Base-by-base conservation (phyloP, 2,888 invertebrate species). In the Crioceris asparagi region DNA sequence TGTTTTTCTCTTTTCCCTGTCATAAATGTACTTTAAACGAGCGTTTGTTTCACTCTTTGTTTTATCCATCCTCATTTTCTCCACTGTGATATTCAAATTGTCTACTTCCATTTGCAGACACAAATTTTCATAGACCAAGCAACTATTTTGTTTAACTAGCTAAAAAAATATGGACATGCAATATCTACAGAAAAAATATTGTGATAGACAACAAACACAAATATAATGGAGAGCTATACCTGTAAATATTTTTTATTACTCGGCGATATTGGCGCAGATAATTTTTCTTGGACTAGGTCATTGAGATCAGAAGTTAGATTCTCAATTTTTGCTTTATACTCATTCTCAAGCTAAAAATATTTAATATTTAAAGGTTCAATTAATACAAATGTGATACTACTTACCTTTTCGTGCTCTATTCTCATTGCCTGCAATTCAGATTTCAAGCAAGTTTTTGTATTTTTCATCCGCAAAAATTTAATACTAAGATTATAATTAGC, bases 401-500 rank as follows among this genome's bases (percentile, higher is more conserved):
- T 12, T 31, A 60, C 59, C 44, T 53, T 54, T 38, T 59, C 54
- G 35, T 63, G 58, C 33, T 60, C 55, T 10, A 50, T 39, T 47
- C 59, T 51, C 39, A 57, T 51, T 31, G 54, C 53, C 39, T 53
- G 55, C 30, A 63, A 44, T 31, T 58, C 52, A 11, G 54, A 56
- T 39, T 56, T 60, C 29, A 64, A 43, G 38, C 54, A 52, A 25
- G 52, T 54, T 47, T 65, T 65, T 0, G 62, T 62, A 44, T 63
- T 64, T 46, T 62, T 64, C 61, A 65, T 64, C 17, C 62, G 50
- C 32, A 65, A 52, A 56, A 62, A 65, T 46, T 64, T 65, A 14
- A 65, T 56, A 44, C 64, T 62, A 45, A 65, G 49, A 54, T 65
- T 65, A 49, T 65, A 65, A 53, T 65, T 65, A 1, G 62, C 62